Conservation (phyloP, 1,140 invertebrate genomes). For the Onthophagus taurus region DNA sequence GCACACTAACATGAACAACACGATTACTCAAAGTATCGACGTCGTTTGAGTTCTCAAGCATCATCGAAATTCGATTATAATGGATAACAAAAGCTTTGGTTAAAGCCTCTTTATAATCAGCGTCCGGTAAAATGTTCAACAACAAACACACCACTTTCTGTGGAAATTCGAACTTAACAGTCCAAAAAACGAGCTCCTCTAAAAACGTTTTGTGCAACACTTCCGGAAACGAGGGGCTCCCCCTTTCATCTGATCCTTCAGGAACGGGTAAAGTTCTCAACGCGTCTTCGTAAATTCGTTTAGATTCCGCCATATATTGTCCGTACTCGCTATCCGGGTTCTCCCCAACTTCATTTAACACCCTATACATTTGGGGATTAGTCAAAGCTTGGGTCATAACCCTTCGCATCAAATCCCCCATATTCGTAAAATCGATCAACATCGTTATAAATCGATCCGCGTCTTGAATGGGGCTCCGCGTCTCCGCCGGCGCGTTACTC, state of each 20-base stretch:
- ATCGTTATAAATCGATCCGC: slow-evolving; percentile 80
- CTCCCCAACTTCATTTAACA: slow-evolving; percentile 50
- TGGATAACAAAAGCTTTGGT: slow-evolving; percentile 91
- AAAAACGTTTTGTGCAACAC: slow-evolving; percentile 80
- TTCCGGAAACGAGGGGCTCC: slow-evolving; percentile 72
- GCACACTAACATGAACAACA: slow-evolving; percentile 94
- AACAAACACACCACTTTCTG: slow-evolving; percentile 92
- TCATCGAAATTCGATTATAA: slow-evolving; percentile 87
- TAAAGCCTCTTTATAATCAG: slow-evolving; percentile 90
- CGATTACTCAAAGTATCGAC: slow-evolving; percentile 81
- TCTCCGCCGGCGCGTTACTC: slow-evolving; percentile 42
- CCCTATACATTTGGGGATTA: slow-evolving; percentile 63
- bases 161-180: slow-evolving; percentile 93
- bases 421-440: slow-evolving; percentile 85
- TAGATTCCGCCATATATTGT: slow-evolving; percentile 62
- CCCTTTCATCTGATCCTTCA: slow-evolving; percentile 64
- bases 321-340: slow-evolving; percentile 54
- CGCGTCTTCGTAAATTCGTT: slow-evolving; percentile 69
- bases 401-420: slow-evolving; percentile 88
- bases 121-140: slow-evolving; percentile 92
- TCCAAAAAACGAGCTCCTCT: slow-evolving; percentile 97
- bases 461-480: slow-evolving; percentile 60
- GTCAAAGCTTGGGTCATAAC: slow-evolving; percentile 86
- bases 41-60: slow-evolving; percentile 66
- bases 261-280: slow-evolving; percentile 68